These are phyloP conservation scores for Schizothorax lantsangensis DNA, from an alignment of 2,797 vertebrate species.

Conservation along the genomic window DNA sequence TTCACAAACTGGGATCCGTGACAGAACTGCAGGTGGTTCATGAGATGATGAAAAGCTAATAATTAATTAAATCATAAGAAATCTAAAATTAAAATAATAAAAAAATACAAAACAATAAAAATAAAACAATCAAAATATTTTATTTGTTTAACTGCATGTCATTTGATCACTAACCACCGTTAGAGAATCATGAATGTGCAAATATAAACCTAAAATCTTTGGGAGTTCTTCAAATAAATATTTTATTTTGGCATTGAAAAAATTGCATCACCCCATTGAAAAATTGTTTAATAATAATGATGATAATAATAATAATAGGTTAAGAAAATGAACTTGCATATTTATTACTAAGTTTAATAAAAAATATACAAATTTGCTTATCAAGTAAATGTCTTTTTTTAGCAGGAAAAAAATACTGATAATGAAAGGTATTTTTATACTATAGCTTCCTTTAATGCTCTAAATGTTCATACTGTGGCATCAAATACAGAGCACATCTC, in stretches of 20 bases:
- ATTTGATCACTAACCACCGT: neutral
- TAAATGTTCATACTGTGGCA: neutral
- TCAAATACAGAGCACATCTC: neutral
- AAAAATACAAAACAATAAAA: neutral
- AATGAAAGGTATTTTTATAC: neutral
- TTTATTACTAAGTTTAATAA: neutral
- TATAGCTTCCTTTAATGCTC: neutral
- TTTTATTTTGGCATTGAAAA: neutral
- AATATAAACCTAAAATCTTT: neutral
- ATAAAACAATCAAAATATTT: neutral
- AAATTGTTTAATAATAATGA: neutral
- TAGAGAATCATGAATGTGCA: neutral
- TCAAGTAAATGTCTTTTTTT: neutral
- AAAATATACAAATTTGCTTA: neutral
- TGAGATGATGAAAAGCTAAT: neutral
- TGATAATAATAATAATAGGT: neutral
- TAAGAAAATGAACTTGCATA: no score
- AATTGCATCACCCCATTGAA: neutral
- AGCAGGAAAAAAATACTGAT: neutral
- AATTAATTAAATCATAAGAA: neutral
- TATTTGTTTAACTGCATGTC: neutral
- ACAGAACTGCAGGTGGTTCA: neutral
- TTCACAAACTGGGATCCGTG: neutral
- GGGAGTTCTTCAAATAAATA: neutral
- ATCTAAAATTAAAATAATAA: neutral